These are phyloP conservation scores for Leucophenga maculata DNA, from an alignment of 2,888 invertebrate species.

Conservation along the genomic window DNA sequence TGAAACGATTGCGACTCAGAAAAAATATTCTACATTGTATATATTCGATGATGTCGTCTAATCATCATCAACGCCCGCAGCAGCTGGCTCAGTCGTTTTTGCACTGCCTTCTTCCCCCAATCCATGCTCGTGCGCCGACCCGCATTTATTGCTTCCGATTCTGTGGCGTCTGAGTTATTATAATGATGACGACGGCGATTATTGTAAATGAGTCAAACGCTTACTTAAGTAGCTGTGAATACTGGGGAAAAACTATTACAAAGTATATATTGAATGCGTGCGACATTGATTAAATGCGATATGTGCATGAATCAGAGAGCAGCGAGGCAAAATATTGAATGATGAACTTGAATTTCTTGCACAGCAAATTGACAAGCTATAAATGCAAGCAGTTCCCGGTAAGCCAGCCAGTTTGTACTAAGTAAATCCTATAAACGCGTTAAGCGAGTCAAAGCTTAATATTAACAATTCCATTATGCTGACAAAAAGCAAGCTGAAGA, in stretches of 20 bases:
- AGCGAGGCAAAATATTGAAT: not conserved
- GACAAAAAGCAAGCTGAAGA: conserved; percentile 34
- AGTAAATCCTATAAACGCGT: not conserved
- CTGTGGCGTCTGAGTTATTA: not conserved
- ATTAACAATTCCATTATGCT: conserved; percentile 59
- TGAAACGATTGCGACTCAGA: too few relatives aligned
- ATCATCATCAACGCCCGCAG: not conserved
- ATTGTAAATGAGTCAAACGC: conserved; percentile 60
- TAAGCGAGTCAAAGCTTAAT: conserved; percentile 36
- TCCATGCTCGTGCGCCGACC: not conserved
- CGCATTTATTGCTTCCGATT: not conserved
- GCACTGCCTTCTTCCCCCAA: too few relatives aligned
- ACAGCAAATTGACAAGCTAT: not conserved
- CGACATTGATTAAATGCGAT: conserved; percentile 11
- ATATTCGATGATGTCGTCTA: not conserved
- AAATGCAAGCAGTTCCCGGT: too few relatives aligned
- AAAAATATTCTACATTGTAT: too few relatives aligned
- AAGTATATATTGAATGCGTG: not conserved
- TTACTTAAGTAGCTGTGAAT: conserved; percentile 41
- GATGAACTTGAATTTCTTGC: not conserved
- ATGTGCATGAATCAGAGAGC: not conserved
- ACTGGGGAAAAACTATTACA: not conserved
- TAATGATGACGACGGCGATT: conserved; percentile 44
- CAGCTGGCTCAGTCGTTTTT: not conserved
- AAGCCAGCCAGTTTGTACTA: not conserved